Evolutionary conservation across 2,797 vertebrate genomes (phyloP).

Genomic region (Lepus oiostolus): DNA sequence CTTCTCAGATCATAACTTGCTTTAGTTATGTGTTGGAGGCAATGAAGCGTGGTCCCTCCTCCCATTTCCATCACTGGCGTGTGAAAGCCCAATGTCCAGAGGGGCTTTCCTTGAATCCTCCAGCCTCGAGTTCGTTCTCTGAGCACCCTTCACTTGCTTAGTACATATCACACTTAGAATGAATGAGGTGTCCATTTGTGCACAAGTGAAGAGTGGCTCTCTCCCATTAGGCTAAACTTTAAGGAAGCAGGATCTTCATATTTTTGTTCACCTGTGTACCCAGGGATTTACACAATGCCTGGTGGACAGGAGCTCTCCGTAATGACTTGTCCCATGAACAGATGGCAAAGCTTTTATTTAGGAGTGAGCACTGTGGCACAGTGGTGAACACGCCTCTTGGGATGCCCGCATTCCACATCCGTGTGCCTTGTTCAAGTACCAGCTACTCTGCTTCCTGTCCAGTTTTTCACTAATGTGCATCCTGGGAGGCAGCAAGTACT

Average conservation of each 20-base stretch:
- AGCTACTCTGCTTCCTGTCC: too few relatives aligned
- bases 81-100: neutral
- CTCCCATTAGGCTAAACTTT: neutral
- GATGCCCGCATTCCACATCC: too few relatives aligned
- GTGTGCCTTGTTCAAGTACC: too few relatives aligned
- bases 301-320: neutral
- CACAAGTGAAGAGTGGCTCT: neutral
- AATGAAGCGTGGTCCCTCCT: neutral
- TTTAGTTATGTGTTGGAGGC: conserved; percentile 50
- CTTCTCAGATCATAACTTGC: conserved; percentile 62
- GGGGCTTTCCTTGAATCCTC: conserved; percentile 35
- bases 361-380: neutral
- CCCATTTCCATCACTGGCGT: neutral
- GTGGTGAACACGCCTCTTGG: too few relatives aligned
- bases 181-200: neutral
- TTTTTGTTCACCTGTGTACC: neutral
- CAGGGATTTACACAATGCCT: neutral
- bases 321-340: neutral
- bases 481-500: too few relatives aligned
- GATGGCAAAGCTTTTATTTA: neutral
- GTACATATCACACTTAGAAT: neutral
- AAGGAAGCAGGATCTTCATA: neutral
- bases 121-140: neutral
- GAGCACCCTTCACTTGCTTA: neutral
- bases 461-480: too few relatives aligned